Conservation (phyloP, 2,888 invertebrate genomes). For the Strigamia crassipes region DNA sequence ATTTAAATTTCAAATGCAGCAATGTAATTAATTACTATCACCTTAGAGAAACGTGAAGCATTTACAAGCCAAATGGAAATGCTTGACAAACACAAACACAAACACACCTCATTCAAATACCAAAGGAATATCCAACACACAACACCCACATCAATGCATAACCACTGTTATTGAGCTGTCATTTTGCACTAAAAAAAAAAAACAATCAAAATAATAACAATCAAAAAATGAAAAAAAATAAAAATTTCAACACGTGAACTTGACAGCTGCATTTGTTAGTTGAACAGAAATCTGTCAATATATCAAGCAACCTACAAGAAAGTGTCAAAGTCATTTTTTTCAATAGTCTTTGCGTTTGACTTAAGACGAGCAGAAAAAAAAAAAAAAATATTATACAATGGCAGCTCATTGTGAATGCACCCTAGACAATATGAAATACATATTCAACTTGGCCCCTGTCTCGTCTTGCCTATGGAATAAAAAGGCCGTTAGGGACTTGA, state of each 20-base stretch:
- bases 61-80: neutral
- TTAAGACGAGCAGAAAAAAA: neutral
- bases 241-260: neutral
- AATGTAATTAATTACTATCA: neutral
- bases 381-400: slow-evolving; percentile 4
- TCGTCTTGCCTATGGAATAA: slow-evolving; percentile 2
- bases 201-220: neutral
- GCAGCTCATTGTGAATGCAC: slow-evolving; percentile 12
- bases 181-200: neutral
- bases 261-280: slow-evolving; percentile 11
- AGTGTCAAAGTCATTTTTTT: slow-evolving; percentile 12
- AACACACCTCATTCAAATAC: neutral
- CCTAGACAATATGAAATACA: slow-evolving; percentile 16
- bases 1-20: neutral
- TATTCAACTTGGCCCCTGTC: slow-evolving; percentile 21
- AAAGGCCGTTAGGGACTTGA: slow-evolving; percentile 16
- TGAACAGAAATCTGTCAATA: slow-evolving; percentile 16
- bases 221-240: neutral
- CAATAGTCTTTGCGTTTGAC: neutral
- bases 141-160: neutral
- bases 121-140: neutral
- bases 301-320: neutral
- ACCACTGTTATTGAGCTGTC: neutral
- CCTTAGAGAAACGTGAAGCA: slow-evolving; percentile 3
- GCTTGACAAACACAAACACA: neutral